Evolutionary conservation across 2,113 vertebrate genomes (phyloP).

Genomic region (Entelurus aequoreus): DNA sequence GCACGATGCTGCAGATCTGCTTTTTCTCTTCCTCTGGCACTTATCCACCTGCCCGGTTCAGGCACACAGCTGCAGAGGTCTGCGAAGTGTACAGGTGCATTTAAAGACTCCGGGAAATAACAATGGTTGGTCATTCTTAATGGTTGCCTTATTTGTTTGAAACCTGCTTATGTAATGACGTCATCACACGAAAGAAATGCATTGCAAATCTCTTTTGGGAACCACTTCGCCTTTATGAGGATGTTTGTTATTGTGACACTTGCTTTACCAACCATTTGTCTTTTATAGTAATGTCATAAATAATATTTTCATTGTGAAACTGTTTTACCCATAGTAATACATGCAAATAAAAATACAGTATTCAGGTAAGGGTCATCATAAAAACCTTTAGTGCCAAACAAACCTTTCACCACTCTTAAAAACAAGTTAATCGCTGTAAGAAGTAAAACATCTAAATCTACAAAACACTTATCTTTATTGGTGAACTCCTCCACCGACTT

Average conservation of each 20-base stretch:
- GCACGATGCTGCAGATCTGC: constrained; percentile 33
- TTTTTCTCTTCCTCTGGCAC: constrained; percentile 51
- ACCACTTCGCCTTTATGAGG: neutral
- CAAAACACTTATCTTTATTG: no score
- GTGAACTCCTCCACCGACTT: no score
- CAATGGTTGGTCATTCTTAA: constrained; percentile 5
- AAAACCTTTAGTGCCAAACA: no score
- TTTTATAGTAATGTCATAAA: constrained; percentile 1
- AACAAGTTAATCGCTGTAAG: no score
- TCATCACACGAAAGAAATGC: constrained; percentile 10
- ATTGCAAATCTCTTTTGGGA: constrained; percentile 1
- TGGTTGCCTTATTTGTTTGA: constrained; percentile 14
- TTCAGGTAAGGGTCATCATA: no score
- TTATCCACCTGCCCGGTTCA: constrained; percentile 28
- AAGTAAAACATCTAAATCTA: no score
- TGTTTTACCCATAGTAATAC: no score
- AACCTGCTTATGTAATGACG: constrained; percentile 2
- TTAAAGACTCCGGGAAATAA: constrained; percentile 15
- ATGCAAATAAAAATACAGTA: no score
- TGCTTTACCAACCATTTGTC: constrained; percentile 9
- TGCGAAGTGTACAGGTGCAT: neutral
- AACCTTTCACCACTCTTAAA: no score
- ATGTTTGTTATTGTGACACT: constrained; percentile 12
- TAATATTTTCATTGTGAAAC: neutral
- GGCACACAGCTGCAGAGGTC: no score